Evolutionary conservation across 92 coral and sea anemone genomes (phyloP), one percentile per base, ranked within the genome.

Genomic region (Heliopora coerulea): DNA sequence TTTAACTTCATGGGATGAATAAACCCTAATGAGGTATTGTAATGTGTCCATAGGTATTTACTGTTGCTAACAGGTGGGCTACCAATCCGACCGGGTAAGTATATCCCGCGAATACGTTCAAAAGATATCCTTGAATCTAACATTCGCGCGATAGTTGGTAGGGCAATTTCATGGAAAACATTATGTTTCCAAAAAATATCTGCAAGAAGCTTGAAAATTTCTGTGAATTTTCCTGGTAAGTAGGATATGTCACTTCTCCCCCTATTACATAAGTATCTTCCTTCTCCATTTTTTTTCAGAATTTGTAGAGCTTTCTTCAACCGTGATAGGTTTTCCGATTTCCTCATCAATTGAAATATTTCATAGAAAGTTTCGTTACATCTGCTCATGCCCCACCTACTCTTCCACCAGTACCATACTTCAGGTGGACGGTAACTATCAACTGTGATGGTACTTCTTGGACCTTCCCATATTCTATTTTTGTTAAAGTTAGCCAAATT

Each of bases 341-440:
- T 46, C 10, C 42, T 54, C 15, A 63, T 33, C 68, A 41, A 32
- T 14, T 13, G 11, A 13, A 32, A 74, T 49, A 91, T 80, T 59
- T 91, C 93, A 42, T 88, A 27, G 39, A 31, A 88, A 20, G 97
- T 86, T 42, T 86, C 89, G 72, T 86, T 93, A 57, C 97, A 91
- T 37, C 82, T 79, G 24, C 64, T 28, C 44, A 83, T 73, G 11
- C 97, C 97, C 86, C 93, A 88, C 0, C 85, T 74, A 0, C 88
- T 77, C 19, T 80, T 80, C 97, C 97, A 91, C 95, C 95, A 91
- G 56, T 84, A 89, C 97, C 97, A 91, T 49, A 75, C 72, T 8
- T 52, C 52, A 4, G 86, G 82, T 4, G 83, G 75, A 25, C 56
- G 65, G 52, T 77, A 82, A 32, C 87, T 86, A 11, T 58, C 56